Percentiles rank a stretch among this genome's conserved stretches.
These are phyloP conservation scores for Limnephilus auricula DNA, from an alignment of 2,888 invertebrate genomes.

Conservation along the genomic window DNA sequence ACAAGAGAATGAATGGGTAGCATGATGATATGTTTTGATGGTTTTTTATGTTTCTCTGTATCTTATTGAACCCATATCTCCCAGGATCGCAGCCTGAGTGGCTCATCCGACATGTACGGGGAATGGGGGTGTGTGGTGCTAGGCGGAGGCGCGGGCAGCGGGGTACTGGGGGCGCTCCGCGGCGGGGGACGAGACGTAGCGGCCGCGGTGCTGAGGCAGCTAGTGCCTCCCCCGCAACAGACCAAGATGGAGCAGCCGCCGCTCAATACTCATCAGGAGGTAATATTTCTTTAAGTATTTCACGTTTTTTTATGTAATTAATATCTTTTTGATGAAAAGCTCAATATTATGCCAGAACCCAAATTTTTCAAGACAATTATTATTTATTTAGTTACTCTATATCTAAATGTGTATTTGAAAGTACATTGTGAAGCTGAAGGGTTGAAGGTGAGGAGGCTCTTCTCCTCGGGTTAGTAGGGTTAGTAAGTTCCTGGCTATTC, in stretches of 20 bases:
- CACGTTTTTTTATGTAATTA: neutral
- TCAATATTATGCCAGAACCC: no score
- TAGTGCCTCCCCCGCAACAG: constrained; percentile 90
- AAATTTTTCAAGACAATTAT: no score
- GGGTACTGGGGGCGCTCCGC: constrained; percentile 88
- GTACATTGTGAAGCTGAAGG: no score
- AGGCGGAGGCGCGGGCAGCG: constrained; percentile 84
- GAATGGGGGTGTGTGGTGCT: constrained; percentile 89
- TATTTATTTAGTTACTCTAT: no score
- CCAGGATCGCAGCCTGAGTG: constrained; percentile 65
- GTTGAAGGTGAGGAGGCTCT: no score
- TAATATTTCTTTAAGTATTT: constrained; percentile 69
- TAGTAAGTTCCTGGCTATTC: no score
- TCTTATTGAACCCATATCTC: neutral
- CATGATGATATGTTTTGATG: neutral
- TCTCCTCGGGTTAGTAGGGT: no score
- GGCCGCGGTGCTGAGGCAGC: constrained; percentile 86
- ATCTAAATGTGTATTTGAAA: no score
- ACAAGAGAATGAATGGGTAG: neutral
- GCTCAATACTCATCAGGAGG: constrained; percentile 90
- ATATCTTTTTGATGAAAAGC: no score
- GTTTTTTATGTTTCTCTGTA: neutral
- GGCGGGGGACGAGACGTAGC: constrained; percentile 89
- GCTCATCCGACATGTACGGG: constrained; percentile 83
- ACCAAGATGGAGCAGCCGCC: constrained; percentile 88